These are phyloP conservation scores for Fragum sueziense DNA, from an alignment of 2,888 invertebrate species.

Conservation along the genomic window DNA sequence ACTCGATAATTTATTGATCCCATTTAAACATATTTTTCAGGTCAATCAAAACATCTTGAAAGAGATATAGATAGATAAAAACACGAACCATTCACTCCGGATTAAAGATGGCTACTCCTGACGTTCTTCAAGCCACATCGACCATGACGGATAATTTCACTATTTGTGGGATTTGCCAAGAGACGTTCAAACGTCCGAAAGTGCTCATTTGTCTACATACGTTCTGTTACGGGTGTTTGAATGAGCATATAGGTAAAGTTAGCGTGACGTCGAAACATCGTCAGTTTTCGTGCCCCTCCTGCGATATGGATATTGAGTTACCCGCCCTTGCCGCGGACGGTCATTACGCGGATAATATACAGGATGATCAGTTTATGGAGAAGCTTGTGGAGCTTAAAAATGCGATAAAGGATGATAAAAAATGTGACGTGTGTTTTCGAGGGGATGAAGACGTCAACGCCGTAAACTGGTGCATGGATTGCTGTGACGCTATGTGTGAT, in stretches of 20 bases:
- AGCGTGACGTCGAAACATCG: conserved; percentile 46
- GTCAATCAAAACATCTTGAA: conserved; percentile 18
- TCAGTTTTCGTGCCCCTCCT: conserved; percentile 66
- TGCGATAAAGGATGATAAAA: conserved; percentile 65
- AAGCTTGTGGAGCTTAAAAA: conserved; percentile 67
- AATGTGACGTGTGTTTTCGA: conserved; percentile 70
- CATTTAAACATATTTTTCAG: conserved; percentile 30
- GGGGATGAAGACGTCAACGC: conserved; percentile 62
- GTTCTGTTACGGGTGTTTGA: conserved; percentile 66
- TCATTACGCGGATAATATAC: conserved; percentile 60
- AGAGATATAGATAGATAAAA: conserved; percentile 9
- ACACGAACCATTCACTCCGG: neutral
- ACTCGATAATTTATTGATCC: conserved; percentile 22
- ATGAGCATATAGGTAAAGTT: conserved; percentile 56
- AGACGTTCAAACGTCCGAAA: conserved; percentile 61
- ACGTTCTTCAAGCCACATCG: conserved; percentile 54
- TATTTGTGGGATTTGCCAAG: conserved; percentile 60
- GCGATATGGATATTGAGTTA: conserved; percentile 65
- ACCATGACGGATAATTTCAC: conserved; percentile 58
- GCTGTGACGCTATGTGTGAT: conserved; percentile 71
- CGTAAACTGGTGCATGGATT: conserved; percentile 73
- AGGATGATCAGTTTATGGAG: conserved; percentile 66
- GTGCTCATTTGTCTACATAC: conserved; percentile 66
- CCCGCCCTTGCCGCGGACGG: conserved; percentile 56
- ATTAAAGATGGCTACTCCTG: conserved; percentile 58